Base-by-base conservation (phyloP, 2,113 vertebrate genomes). In the Gorsachius goisagi region DNA sequence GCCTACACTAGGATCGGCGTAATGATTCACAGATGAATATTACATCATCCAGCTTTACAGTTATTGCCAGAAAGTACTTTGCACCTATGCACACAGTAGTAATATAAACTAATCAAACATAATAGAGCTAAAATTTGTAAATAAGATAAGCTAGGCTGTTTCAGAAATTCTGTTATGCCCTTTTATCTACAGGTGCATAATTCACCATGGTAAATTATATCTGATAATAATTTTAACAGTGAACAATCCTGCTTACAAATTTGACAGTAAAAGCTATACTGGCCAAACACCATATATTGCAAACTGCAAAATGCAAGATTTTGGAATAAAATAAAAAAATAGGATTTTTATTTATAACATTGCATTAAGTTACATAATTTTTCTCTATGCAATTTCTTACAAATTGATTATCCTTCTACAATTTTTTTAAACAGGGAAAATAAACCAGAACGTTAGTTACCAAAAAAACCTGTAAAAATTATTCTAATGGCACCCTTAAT, bases 401-500 rank as follows among this genome's bases (percentile, higher is more conserved):
- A 72, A 73, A 85, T 52, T 26, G 5, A 90, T 67, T 87, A 77
- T 9, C n/a, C 21, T 52, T 81, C 50, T 21, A 73, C 24, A 35
- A 19, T 22, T 30, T 50, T 58, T 32, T 53, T 50, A 67, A 75
- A 59, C 35, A 87, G 63, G 18, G 23, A 96, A 94, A 97, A 95
- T 91, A 94, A 97, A 91, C 16, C 28, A 69, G 66, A 69, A 68
- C 80, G 82, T 85, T 74, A 88, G 62, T 85, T 85, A 66, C 10
- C n/a, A 9, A 63, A 92, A 88, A 72, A 72, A 88, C 64, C 37
- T 77, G 5, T 84, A 91, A 88, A 74, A 89, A 93, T 50, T 64
- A 82, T 88, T 96, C 52, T 58, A 84, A 80, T 91, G 47, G 71
- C 60, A 93, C 76, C 8, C 56, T 82, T 44, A 90, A 95, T 89